A percentile compares a stretch with the other conserved stretches of the same genome.
Evolutionary conservation across 2,113 vertebrate genomes (phyloP).

Genomic region (Cathartes aura): DNA sequence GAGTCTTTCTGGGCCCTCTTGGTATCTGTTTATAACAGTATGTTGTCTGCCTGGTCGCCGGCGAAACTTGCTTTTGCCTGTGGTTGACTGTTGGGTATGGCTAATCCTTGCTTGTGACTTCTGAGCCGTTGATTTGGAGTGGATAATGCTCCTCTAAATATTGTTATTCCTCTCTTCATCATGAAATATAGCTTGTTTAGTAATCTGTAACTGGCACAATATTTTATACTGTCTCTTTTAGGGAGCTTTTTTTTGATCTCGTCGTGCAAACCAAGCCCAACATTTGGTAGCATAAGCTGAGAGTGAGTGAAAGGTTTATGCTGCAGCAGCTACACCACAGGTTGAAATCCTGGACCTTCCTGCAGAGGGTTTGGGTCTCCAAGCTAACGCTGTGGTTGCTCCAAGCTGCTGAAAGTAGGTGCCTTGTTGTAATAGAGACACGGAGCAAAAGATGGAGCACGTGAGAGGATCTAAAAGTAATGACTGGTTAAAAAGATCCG

Average conservation of each 20-base stretch:
- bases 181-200: neutral
- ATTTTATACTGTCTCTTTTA: neutral
- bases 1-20: neutral
- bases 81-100: neutral
- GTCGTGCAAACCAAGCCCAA: neutral
- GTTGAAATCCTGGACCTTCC: too few relatives aligned
- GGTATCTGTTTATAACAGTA: neutral
- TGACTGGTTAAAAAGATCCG: neutral
- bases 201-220: neutral
- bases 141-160: neutral
- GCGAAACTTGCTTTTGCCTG: neutral
- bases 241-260: neutral
- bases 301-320: neutral
- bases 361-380: neutral
- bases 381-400: neutral
- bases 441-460: neutral
- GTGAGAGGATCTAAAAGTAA: neutral
- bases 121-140: neutral
- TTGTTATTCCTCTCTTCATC: neutral
- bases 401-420: neutral
- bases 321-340: neutral
- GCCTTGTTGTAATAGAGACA: neutral
- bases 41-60: neutral
- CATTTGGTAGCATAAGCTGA: rapidly evolving
- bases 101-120: neutral